Percentiles rank a stretch among this genome's conserved stretches.
phyloP scores from a whole-genome alignment of 2,113 vertebrate species.

The Psophia crepitans region DNA sequence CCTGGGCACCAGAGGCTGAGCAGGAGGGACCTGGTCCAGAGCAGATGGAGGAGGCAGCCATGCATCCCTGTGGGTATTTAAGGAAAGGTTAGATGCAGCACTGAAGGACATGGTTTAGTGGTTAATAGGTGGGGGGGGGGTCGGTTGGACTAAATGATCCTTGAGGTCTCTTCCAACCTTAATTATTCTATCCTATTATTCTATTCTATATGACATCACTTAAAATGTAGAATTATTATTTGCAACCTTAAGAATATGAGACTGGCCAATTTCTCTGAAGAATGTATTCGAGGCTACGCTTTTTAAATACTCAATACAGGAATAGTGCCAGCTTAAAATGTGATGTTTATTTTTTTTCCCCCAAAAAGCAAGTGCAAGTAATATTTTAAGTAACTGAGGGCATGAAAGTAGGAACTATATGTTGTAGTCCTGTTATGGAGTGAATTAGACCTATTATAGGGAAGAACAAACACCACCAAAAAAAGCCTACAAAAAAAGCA shows the following conservation, averaged over 20 bases:
- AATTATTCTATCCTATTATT: too few relatives aligned
- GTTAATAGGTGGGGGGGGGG: too few relatives aligned
- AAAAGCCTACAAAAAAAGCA: neutral
- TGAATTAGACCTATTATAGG: neutral
- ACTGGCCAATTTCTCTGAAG: neutral
- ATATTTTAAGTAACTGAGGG: neutral
- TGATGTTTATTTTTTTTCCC: neutral
- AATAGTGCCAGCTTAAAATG: neutral
- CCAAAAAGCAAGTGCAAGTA: neutral
- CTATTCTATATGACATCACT: too few relatives aligned
- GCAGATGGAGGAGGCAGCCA: neutral
- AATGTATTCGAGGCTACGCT: neutral
- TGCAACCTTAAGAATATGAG: neutral
- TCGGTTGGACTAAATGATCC: too few relatives aligned
- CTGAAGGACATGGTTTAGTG: too few relatives aligned
- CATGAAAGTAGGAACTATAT: neutral
- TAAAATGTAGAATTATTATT: neutral
- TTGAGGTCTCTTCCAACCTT: too few relatives aligned
- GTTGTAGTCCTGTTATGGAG: neutral
- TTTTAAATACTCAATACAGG: neutral
- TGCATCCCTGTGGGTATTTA: too few relatives aligned
- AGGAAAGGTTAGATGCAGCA: too few relatives aligned
- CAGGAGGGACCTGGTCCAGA: neutral
- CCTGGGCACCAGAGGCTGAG: neutral
- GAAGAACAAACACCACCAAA: neutral